These are phyloP conservation scores for Coregonus suidteri DNA, from an alignment of 2,797 vertebrate species.

Conservation along the genomic window DNA sequence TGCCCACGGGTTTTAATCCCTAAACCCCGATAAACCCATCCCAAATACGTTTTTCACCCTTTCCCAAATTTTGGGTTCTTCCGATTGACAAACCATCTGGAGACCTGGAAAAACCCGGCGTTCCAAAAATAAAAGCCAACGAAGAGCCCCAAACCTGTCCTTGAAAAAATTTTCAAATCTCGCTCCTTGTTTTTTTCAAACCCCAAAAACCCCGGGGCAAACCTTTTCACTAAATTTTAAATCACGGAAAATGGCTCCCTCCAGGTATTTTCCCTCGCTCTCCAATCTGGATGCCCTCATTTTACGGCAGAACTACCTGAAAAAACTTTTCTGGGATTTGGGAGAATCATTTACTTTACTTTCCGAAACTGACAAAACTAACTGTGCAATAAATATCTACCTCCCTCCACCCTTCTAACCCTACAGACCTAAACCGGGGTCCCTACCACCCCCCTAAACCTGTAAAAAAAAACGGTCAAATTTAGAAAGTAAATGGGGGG, in stretches of 20 bases:
- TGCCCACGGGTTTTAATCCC: too few species aligned
- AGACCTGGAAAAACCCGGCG: too few species aligned
- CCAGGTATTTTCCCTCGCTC: conserved; percentile 64
- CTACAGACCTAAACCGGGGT: conserved; percentile 61
- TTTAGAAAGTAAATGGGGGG: conserved; percentile 56
- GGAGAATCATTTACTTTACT: conserved; percentile 59
- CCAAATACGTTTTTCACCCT: too few species aligned
- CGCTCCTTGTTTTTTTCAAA: conserved; percentile 64
- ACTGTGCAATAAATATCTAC: conserved; percentile 69
- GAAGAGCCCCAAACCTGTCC: too few species aligned
- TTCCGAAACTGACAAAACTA: conserved; percentile 53
- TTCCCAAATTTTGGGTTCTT: too few species aligned
- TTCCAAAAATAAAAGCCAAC: too few species aligned
- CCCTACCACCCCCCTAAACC: conserved; percentile 62
- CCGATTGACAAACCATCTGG: too few species aligned
- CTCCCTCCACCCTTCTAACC: conserved; percentile 64
- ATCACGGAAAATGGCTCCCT: conserved; percentile 57
- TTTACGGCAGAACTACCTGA: conserved; percentile 63
- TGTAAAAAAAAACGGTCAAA: conserved; percentile 57
- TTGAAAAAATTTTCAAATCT: conserved; percentile 65
- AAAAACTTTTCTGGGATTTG: conserved; percentile 69
- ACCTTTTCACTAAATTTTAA: conserved; percentile 69
- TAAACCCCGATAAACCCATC: too few species aligned
- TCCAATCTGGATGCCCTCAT: conserved; percentile 41
- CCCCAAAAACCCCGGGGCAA: conserved; percentile 62